Evolutionary conservation across 2,888 invertebrate species (phyloP), one percentile per base, ranked within the genome.

Genomic region (Aporophyla nigra): DNA sequence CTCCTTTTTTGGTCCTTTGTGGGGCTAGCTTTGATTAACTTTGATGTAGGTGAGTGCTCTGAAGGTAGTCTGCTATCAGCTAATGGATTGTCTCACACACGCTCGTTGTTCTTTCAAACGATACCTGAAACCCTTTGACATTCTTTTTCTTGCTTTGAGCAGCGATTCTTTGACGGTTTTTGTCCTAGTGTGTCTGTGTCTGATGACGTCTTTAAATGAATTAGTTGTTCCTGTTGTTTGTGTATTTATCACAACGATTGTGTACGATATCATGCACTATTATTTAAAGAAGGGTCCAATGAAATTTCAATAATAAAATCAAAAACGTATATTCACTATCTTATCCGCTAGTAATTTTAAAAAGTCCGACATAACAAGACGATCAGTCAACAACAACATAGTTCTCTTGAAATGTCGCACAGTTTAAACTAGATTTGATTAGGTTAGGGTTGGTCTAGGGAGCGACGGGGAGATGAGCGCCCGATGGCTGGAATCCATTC

Each of bases 11-110:
- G 93, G 92, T 94, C 93, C 94, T 96, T 96, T 96, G 96, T 96
- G 94, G 90, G 90, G 89, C 92, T 91, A 92, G 93, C 94, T 96
- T 95, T 96, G 96, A 97, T 97, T 97, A 97, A 96, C 97, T 97
- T 96, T 96, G 96, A 96, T 96, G 93, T 96, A 95, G 95, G 95
- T 94, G 94, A 95, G 95, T 95, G 93, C 93, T 89, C 76, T 74
- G 86, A 85, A 90, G 88, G 89, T 90, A 84, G 78, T 74, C 63
- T 76, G 65, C 65, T 83, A 77, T 71, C 76, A 69, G 69, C 93
- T 96, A 96, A 96, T 96, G 95, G 95, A 96, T 96, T 95, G 94
- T 94, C 85, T 82, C 84, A 83, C 86, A 89, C 88, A 89, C 83
- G 79, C 74, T 62, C 67, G 62, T 78, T 86, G 86, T 87, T 84